Evolutionary conservation across 2,113 vertebrate genomes (phyloP).

Genomic region (Micromys minutus): DNA sequence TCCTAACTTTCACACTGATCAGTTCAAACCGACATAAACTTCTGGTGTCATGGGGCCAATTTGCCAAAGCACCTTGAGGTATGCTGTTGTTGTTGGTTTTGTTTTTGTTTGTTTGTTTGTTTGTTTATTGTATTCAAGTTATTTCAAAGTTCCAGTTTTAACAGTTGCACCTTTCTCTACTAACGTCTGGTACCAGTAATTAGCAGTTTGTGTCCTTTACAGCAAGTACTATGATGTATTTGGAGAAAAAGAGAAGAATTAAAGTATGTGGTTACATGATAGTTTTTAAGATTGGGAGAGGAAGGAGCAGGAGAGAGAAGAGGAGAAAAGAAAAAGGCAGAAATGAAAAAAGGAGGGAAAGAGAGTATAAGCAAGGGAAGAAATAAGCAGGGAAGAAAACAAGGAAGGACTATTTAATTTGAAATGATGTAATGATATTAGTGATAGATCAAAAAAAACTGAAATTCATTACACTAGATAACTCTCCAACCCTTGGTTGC

Average conservation of each 20-base stretch:
- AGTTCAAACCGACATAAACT: not conserved
- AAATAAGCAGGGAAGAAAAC: not conserved
- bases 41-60: not conserved
- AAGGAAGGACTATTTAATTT: not conserved
- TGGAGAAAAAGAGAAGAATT: not conserved
- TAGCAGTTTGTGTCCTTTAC: not conserved
- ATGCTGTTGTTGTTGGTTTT: no score
- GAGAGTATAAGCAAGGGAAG: no score
- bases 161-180: not conserved
- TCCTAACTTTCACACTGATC: not conserved
- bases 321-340: not conserved
- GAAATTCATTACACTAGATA: slow-evolving; percentile 1
- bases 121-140: slow-evolving; percentile 8
- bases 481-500: not conserved
- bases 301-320: not conserved
- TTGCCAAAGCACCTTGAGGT: not conserved
- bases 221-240: not conserved
- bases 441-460: not conserved
- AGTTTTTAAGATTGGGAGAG: not conserved
- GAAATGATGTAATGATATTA: slow-evolving; percentile 9
- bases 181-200: slow-evolving; percentile 17
- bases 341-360: not conserved
- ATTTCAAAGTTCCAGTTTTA: slow-evolving; percentile 43
- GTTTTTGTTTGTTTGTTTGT: no score
- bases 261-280: not conserved